Evolutionary conservation across 2,888 invertebrate species (phyloP).

Genomic region (Latrodectus elegans): DNA sequence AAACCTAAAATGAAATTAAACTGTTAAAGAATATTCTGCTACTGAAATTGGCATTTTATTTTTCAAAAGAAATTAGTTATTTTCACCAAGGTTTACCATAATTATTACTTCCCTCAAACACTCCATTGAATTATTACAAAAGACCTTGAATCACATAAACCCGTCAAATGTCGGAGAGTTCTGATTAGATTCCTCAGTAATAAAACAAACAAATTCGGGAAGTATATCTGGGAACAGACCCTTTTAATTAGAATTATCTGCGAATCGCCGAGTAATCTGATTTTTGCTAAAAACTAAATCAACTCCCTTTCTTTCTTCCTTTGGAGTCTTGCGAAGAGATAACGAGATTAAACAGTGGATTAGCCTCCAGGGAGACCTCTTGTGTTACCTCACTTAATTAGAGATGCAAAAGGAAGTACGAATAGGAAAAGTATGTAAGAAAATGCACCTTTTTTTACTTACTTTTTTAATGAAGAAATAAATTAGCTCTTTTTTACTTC

Average conservation of each 20-base stretch:
- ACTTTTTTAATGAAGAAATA: background rate
- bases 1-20: no score
- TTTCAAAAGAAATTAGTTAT: no score
- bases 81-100: no score
- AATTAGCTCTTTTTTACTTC: background rate
- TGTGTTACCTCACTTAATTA: slow-evolving; percentile 21
- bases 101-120: no score
- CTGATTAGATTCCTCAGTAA: no score
- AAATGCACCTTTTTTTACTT: background rate
- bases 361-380: slow-evolving; percentile 41
- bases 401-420: slow-evolving; percentile 2
- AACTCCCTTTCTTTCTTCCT: slow-evolving; percentile 19
- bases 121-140: no score
- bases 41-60: no score
- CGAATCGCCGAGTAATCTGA: slow-evolving; percentile 47
- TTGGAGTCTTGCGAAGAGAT: slow-evolving; percentile 3
- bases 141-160: no score
- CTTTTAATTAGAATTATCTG: slow-evolving; percentile 48
- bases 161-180: no score
- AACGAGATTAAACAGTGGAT: slow-evolving; percentile 60
- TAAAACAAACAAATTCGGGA: background rate
- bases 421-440: background rate
- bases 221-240: slow-evolving; percentile 10
- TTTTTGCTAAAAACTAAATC: slow-evolving; percentile 61
- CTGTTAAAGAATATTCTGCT: no score